These are phyloP conservation scores for Channallabes apus DNA, from an alignment of 2,797 vertebrate genomes.

Conservation along the genomic window DNA sequence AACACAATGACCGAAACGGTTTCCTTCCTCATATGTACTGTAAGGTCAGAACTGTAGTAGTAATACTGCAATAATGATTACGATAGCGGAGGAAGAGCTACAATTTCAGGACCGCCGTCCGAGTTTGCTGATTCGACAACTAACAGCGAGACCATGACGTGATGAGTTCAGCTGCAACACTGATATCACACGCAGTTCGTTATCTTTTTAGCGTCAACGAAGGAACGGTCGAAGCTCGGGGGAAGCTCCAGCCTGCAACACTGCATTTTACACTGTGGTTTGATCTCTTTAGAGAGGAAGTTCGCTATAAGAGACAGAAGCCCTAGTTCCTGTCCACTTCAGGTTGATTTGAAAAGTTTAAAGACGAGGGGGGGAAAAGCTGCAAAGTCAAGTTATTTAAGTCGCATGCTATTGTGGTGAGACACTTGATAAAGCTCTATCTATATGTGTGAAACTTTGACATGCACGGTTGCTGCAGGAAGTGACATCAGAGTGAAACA, in stretches of 20 bases:
- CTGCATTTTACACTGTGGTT: background rate
- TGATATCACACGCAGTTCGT: background rate
- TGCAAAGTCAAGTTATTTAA: background rate
- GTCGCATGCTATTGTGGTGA: background rate
- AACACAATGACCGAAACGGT: background rate
- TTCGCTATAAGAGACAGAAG: background rate
- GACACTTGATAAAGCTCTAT: background rate
- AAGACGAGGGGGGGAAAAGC: background rate
- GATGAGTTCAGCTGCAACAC: background rate
- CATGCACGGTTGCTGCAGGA: background rate
- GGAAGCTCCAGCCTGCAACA: background rate
- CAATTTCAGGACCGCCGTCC: background rate
- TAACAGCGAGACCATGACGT: background rate
- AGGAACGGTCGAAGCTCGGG: background rate
- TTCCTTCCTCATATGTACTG: background rate
- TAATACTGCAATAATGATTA: background rate
- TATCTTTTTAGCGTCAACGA: no score
- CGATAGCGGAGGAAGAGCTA: background rate
- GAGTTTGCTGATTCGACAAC: background rate
- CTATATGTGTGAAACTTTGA: background rate
- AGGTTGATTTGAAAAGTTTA: background rate
- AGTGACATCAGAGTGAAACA: conserved; percentile 4
- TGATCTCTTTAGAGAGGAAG: background rate
- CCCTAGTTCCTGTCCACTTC: no score
- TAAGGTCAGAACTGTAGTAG: background rate